phyloP scores from a whole-genome alignment of 2,888 invertebrate species.

The Coronaproctus castanopsis region DNA sequence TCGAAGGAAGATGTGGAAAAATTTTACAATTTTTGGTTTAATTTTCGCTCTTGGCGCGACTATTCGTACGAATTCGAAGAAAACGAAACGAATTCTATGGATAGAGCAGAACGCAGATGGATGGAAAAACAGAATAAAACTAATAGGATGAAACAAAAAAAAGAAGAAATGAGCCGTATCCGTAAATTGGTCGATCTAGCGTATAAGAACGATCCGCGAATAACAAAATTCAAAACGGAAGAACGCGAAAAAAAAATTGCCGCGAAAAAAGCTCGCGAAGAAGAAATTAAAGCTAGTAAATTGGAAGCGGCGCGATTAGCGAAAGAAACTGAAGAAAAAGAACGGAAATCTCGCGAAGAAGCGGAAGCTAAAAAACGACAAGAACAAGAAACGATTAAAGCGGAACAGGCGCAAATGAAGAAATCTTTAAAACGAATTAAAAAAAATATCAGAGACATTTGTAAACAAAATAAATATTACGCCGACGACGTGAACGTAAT shows the following conservation, averaged over 20 bases:
- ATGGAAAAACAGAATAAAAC: slow-evolving; percentile 96
- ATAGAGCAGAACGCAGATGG: slow-evolving; percentile 87
- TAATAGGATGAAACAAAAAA: slow-evolving; percentile 77
- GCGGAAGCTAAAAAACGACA: slow-evolving; percentile 35
- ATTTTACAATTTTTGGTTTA: slow-evolving; percentile 96
- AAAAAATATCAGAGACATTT: slow-evolving; percentile 54
- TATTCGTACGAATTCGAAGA: slow-evolving; percentile 97
- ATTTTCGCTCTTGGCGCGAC: slow-evolving; percentile 97
- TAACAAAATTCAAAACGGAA: slow-evolving; percentile 76
- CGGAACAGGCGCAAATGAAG: slow-evolving; percentile 67
- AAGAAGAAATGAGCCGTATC: slow-evolving; percentile 88
- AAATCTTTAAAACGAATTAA: slow-evolving; percentile 71
- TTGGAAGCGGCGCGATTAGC: neutral
- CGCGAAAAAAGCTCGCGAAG: slow-evolving; percentile 62
- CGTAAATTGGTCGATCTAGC: slow-evolving; percentile 80
- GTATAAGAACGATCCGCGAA: slow-evolving; percentile 82
- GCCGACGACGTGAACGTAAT: slow-evolving; percentile 43
- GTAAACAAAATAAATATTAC: slow-evolving; percentile 66
- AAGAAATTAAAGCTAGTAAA: slow-evolving; percentile 27
- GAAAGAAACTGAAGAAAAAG: slow-evolving; percentile 39
- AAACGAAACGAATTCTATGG: slow-evolving; percentile 93
- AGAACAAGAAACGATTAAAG: slow-evolving; percentile 57
- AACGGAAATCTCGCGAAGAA: slow-evolving; percentile 50
- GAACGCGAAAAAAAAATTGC: slow-evolving; percentile 79
- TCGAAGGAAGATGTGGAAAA: slow-evolving; percentile 66